Evolutionary conservation across 2,113 vertebrate genomes (phyloP), one percentile per base, ranked within the genome.

Genomic region (Pseudopipra pipra): DNA sequence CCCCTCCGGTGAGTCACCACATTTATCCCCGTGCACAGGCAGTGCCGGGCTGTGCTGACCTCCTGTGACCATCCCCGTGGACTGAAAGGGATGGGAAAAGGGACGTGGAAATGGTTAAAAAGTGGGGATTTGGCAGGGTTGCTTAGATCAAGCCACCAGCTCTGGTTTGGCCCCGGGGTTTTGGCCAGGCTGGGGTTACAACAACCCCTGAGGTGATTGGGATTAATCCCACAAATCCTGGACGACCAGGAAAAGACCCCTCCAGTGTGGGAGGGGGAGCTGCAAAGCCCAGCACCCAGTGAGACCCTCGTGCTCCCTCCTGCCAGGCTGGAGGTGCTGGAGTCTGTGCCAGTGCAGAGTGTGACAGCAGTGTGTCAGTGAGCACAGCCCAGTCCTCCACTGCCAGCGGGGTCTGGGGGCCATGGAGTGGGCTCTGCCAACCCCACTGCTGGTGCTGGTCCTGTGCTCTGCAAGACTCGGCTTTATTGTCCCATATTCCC

Each of bases 241-340:
- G 5, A 12, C 28, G 30, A 21, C 33, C 5, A 33, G 61, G 30
- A 70, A 8, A 49, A 81, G 39, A 12, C 16, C 55, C 4, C 37
- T 66, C 14, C 1, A 9, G 19, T 0, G 11, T 55, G 71, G 54
- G 33, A 46, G 72, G 44, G 33, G 67, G 24, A 18, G 41, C 12
- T 18, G 10, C 4, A n/a, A 44, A 56, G 66, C 13, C 9, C 41
- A 47, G 37, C 18, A 68, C 18, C 14, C 44, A 52, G 76, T 37
- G 85, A 95, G 85, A 89, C 67, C 78, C 54, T 30, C 41, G 23
- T n/a, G 15, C 63, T 97, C 88, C 90, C 88, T 81, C 81, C 92
- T 89, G 95, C 96, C 92, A 63, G 47, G 62, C 55, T 31, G 80
- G 52, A 61, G 31, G 24, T 4, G 33, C 8, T 8, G 37, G 63